phyloP scores from a whole-genome alignment of 2,113 vertebrate genomes.

The Poecilia latipinna region DNA sequence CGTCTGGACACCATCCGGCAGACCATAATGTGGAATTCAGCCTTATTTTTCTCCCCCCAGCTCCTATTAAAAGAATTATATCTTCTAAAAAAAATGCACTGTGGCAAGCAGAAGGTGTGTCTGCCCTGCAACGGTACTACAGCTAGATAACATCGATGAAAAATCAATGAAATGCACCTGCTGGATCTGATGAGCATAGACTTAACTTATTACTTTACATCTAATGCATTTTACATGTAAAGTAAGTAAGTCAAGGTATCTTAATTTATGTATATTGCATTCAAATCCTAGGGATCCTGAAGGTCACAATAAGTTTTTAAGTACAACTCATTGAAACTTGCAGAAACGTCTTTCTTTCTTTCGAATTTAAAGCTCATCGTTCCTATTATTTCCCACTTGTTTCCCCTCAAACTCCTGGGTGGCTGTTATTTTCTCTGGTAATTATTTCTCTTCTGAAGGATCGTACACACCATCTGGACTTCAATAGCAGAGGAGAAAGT shows the following conservation, averaged over 20 bases:
- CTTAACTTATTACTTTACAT: too few relatives aligned
- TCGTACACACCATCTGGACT: conserved; percentile 65
- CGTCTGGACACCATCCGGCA: not conserved
- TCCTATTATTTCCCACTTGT: conserved; percentile 31
- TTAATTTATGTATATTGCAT: too few relatives aligned
- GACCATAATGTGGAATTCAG: not conserved
- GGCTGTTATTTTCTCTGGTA: conserved; percentile 54
- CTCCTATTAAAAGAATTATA: not conserved
- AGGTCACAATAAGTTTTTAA: not conserved
- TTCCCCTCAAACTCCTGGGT: conserved; percentile 45
- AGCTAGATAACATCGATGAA: too few relatives aligned
- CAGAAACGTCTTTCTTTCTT: not conserved
- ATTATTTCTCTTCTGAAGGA: conserved; percentile 55
- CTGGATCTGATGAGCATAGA: too few relatives aligned
- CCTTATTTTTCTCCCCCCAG: not conserved
- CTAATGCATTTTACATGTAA: too few relatives aligned
- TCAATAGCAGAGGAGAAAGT: conserved; percentile 72
- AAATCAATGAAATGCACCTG: too few relatives aligned
- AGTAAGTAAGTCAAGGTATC: too few relatives aligned
- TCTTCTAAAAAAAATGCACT: not conserved
- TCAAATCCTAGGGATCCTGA: not conserved
- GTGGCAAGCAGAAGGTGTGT: not conserved
- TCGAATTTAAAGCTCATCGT: conserved; percentile 36
- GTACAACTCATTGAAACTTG: not conserved
- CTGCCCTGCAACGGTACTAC: too few relatives aligned